Evolutionary conservation across 2,113 vertebrate species (phyloP).

Genomic region (Oreamnos americanus): DNA sequence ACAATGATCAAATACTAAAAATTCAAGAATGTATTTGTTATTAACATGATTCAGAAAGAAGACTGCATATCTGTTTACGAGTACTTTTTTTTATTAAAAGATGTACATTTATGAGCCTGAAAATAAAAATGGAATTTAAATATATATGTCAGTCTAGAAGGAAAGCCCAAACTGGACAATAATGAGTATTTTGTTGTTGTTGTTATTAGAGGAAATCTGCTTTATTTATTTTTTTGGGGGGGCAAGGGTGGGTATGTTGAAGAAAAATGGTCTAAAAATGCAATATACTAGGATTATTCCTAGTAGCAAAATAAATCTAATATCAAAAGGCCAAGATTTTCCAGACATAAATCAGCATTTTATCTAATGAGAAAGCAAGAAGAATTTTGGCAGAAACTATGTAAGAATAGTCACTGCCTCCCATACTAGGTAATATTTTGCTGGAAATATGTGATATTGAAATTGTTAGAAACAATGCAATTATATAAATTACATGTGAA

Average conservation of each 20-base stretch:
- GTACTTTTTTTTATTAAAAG: background rate
- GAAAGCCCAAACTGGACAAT: background rate
- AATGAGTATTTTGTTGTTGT: background rate
- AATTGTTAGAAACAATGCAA: background rate
- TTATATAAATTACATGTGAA: background rate
- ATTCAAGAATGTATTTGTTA: background rate
- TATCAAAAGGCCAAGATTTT: background rate
- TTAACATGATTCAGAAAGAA: background rate
- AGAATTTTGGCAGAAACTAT: background rate
- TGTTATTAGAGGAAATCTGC: background rate
- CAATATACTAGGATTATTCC: background rate
- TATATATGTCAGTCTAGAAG: background rate
- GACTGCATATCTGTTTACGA: background rate
- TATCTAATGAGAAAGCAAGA: background rate
- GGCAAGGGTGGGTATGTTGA: background rate
- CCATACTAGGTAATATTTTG: background rate
- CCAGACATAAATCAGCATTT: background rate
- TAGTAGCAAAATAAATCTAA: background rate
- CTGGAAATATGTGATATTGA: background rate
- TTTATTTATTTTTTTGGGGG: background rate
- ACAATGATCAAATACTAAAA: background rate
- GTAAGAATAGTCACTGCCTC: background rate
- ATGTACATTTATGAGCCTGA: background rate
- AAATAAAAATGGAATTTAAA: background rate
- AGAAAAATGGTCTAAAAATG: background rate